Evolutionary conservation across 2,888 invertebrate genomes (phyloP).

Genomic region (Lissonota sp.): DNA sequence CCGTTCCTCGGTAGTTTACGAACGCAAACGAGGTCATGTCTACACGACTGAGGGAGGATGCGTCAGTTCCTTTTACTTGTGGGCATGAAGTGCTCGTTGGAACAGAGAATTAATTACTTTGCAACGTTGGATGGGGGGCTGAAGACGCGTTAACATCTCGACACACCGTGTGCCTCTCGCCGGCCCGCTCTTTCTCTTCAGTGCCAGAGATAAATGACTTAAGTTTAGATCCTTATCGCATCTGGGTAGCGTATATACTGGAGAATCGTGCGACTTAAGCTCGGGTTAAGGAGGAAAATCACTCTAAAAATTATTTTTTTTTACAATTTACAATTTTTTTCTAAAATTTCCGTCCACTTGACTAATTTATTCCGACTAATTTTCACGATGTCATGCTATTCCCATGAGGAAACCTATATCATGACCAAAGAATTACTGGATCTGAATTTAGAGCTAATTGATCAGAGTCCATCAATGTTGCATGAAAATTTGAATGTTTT

Average conservation of each 20-base stretch:
- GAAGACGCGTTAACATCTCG: slow-evolving; percentile 60
- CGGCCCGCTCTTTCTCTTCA: slow-evolving; percentile 14
- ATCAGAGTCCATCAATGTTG: too few species aligned
- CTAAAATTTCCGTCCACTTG: too few species aligned
- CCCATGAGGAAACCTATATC: too few species aligned
- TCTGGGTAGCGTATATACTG: background rate
- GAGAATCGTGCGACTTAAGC: too few species aligned
- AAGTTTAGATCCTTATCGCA: slow-evolving; percentile 43
- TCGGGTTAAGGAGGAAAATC: too few species aligned
- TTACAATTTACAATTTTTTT: too few species aligned
- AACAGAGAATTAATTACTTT: slow-evolving; percentile 64
- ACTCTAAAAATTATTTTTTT: too few species aligned
- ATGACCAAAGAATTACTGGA: too few species aligned
- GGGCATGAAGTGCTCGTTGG: slow-evolving; percentile 52
- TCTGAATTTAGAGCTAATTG: too few species aligned
- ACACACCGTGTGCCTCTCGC: slow-evolving; percentile 41
- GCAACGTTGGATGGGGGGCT: slow-evolving; percentile 40
- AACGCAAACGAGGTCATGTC: slow-evolving; percentile 46
- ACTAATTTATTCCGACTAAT: too few species aligned
- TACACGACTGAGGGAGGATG: slow-evolving; percentile 24
- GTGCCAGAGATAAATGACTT: slow-evolving; percentile 52
- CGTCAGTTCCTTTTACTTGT: slow-evolving; percentile 35
- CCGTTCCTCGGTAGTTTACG: slow-evolving; percentile 39
- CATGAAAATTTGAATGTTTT: too few species aligned
- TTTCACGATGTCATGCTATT: too few species aligned